These are phyloP conservation scores for Ecliptopera silaceata DNA, from an alignment of 2,888 invertebrate genomes.

Conservation along the genomic window DNA sequence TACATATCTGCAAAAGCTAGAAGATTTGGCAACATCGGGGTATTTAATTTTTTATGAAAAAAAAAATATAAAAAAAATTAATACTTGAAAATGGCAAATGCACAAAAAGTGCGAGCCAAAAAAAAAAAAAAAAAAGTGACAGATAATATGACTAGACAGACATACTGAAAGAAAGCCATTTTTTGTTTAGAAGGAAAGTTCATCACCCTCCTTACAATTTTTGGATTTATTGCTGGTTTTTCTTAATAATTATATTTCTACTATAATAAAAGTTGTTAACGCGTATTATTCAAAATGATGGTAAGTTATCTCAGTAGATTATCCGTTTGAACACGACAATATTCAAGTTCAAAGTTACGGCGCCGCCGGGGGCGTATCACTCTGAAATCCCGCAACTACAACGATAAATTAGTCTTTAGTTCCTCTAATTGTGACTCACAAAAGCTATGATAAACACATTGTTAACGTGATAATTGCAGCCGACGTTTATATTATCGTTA, in stretches of 20 bases:
- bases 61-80: too few relatives aligned
- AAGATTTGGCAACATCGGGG: too few relatives aligned
- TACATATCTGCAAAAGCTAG: too few relatives aligned
- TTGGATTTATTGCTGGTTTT: slow-evolving; percentile 11
- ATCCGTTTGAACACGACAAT: background rate
- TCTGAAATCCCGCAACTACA: background rate
- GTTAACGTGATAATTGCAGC: background rate
- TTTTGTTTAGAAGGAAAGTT: slow-evolving; percentile 9
- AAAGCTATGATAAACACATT: slow-evolving; percentile 1
- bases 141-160: background rate
- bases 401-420: slow-evolving; percentile 1
- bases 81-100: too few relatives aligned
- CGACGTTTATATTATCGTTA: background rate
- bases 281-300: slow-evolving; percentile 55
- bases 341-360: background rate
- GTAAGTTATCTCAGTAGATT: slow-evolving; percentile 45
- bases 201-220: background rate
- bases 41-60: too few relatives aligned
- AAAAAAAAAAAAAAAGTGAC: background rate
- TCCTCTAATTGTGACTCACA: slow-evolving; percentile 6
- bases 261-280: background rate
- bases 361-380: slow-evolving; percentile 29
- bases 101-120: too few relatives aligned
- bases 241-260: background rate
- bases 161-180: background rate